These are phyloP conservation scores for Mylabris phalerata DNA, from an alignment of 1,140 invertebrate genomes.

Conservation along the genomic window DNA sequence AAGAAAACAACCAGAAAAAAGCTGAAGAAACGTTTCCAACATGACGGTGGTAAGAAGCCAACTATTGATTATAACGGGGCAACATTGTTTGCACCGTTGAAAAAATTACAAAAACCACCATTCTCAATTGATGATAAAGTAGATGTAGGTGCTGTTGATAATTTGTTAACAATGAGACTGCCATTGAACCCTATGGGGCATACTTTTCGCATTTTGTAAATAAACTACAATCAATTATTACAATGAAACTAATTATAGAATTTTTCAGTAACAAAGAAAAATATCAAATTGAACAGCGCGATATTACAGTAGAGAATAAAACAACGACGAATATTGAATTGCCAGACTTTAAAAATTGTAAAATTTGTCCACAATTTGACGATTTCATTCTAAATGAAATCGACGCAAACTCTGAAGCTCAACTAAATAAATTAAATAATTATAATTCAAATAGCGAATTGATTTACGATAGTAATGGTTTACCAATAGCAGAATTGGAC, in stretches of 20 bases:
- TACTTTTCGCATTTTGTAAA: slow-evolving; percentile 31
- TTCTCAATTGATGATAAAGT: slow-evolving; percentile 25
- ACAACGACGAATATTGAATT: slow-evolving; percentile 10
- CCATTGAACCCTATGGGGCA: slow-evolving; percentile 20
- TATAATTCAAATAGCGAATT: slow-evolving; percentile 16
- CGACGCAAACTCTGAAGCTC: neutral
- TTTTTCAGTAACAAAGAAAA: slow-evolving; percentile 23
- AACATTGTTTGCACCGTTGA: slow-evolving; percentile 14
- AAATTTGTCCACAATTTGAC: slow-evolving; percentile 12
- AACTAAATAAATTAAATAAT: neutral
- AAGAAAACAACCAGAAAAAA: slow-evolving; percentile 39
- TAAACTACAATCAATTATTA: neutral
- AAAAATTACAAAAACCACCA: slow-evolving; percentile 20
- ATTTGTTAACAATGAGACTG: slow-evolving; percentile 28
- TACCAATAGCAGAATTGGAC: slow-evolving; percentile 37
- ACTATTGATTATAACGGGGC: slow-evolving; percentile 19
- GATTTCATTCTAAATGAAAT: slow-evolving; percentile 1
- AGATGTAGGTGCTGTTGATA: slow-evolving; percentile 21
- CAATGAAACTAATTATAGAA: slow-evolving; percentile 4
- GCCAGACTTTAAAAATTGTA: neutral
- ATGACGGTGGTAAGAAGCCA: slow-evolving; percentile 13
- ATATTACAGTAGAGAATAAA: neutral
- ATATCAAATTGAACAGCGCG: slow-evolving; percentile 10
- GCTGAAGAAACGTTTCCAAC: slow-evolving; percentile 13
- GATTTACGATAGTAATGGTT: slow-evolving; percentile 43